These are phyloP conservation scores for Malacoctenus gilli DNA, from an alignment of 2,797 vertebrate species.

Conservation along the genomic window DNA sequence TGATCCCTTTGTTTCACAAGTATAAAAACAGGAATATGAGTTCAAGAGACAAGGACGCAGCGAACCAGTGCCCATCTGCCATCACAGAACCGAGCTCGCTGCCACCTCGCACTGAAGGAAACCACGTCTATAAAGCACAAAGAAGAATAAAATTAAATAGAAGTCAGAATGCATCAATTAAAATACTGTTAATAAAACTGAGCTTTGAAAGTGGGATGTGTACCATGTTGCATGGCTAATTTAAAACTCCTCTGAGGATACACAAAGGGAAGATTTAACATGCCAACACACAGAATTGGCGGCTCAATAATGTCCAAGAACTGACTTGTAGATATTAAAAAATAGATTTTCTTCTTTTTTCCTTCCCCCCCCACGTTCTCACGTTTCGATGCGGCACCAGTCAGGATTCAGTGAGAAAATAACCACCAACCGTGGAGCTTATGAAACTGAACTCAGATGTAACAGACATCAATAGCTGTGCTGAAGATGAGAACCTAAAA, in stretches of 20 bases:
- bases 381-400: slow-evolving; percentile 18
- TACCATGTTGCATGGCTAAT: slow-evolving; percentile 5
- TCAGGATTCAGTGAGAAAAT: slow-evolving; percentile 22
- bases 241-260: not conserved
- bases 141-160: slow-evolving; percentile 52
- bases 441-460: slow-evolving; percentile 58
- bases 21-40: slow-evolving; percentile 37
- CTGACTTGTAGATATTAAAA: slow-evolving; percentile 30
- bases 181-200: slow-evolving; percentile 64
- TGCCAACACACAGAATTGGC: slow-evolving; percentile 7
- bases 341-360: slow-evolving; percentile 5
- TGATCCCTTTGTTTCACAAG: slow-evolving; percentile 43
- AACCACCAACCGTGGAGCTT: slow-evolving; percentile 64
- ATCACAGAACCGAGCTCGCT: slow-evolving; percentile 31
- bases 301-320: slow-evolving; percentile 37
- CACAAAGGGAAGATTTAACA: slow-evolving; percentile 9
- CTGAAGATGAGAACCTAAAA: slow-evolving; percentile 23
- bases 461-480: slow-evolving; percentile 39
- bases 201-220: slow-evolving; percentile 28
- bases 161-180: slow-evolving; percentile 49
- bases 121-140: slow-evolving; percentile 22
- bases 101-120: slow-evolving; percentile 10
- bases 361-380: too few species aligned
- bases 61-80: slow-evolving; percentile 19
- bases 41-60: slow-evolving; percentile 1